Evolutionary conservation across 1,140 invertebrate genomes (phyloP), one percentile per base, ranked within the genome.

Genomic region (Subanguina moxae): DNA sequence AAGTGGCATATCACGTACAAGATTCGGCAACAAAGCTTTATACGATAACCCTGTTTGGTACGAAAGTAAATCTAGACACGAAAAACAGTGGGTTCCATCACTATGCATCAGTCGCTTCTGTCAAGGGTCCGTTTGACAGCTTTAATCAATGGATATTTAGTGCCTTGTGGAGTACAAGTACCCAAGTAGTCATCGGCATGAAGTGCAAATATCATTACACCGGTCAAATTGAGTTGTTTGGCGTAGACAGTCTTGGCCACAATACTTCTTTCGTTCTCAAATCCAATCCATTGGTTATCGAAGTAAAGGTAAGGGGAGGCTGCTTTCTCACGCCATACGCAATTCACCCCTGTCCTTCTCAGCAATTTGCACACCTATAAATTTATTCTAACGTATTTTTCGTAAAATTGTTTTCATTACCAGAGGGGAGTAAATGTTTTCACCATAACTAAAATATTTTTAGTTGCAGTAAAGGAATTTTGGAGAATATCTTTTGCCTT

Each of bases 141-240:
- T 21, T 52, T 52, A 21, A 61, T 61, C n/a, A 61, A 28, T 21
- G 58, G 58, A 61, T 25, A 61, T 30, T 13, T 64, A 8, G 17
- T 45, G 19, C 58, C 19, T 61, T 30, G 19, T 46, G 1, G 5
- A 25, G 3, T 27, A 62, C 70, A 72, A 19, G 19, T 27, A 9
- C 59, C 71, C 8, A 21, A 48, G 43, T 72, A 73, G 38, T 72
- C 70, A 65, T 72, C 75, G 28, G 71, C 38, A 59, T 68, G 45
- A 13, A 76, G 32, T 19, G 43, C 72, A 59, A 78, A 76, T 15
- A 76, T 56, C 75, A 76, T 76, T 3, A 71, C 73, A n/a, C 75
- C 75, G 21, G n/a, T 57, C 8, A 76, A 25, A 17, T 58, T 59
- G 17, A 64, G 17, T n/a, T 68, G 19, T 52, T 57, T 67, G 1